Percentiles rank a stretch among this genome's conserved stretches.
These are phyloP conservation scores for Psilanteris sp. DNA, from an alignment of 1,140 invertebrate species.

Conservation along the genomic window DNA sequence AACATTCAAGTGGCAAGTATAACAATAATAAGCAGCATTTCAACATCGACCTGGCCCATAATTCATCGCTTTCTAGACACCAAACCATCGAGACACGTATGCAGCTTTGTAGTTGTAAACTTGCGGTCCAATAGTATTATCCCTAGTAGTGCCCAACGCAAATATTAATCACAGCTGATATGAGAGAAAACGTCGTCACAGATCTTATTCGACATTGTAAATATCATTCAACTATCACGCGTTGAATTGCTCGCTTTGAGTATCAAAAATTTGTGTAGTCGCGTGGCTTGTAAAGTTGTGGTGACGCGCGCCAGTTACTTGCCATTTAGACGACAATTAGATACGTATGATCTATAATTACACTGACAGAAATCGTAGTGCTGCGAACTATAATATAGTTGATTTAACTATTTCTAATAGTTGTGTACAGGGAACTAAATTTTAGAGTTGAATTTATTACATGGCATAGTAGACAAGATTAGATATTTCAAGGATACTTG, in stretches of 20 bases:
- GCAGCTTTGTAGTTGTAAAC: conserved; percentile 37
- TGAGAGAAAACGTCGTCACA: no score
- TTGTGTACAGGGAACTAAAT: no score
- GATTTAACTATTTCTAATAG: no score
- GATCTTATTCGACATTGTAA: conserved; percentile 13
- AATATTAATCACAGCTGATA: conserved; percentile 42
- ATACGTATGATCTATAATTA: no score
- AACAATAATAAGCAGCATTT: conserved; percentile 44
- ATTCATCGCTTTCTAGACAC: conserved; percentile 21
- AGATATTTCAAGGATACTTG: no score
- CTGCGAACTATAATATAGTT: no score
- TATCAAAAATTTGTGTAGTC: conserved; percentile 42
- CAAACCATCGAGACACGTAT: conserved; percentile 44
- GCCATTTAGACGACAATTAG: no score
- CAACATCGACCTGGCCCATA: conserved; percentile 29
- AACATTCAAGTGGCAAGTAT: conserved; percentile 29
- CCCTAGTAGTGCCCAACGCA: conserved; percentile 23
- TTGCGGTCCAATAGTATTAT: conserved; percentile 42
- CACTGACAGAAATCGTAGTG: no score
- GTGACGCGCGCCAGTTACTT: conserved; percentile 1
- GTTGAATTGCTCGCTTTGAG: conserved; percentile 23
- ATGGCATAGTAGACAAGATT: no score
- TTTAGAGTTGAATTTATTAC: no score
- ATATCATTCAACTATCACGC: conserved; percentile 19
- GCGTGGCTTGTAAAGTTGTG: conserved; percentile 20